Evolutionary conservation across 2,113 vertebrate genomes (phyloP).

Genomic region (Pollachius pollachius): DNA sequence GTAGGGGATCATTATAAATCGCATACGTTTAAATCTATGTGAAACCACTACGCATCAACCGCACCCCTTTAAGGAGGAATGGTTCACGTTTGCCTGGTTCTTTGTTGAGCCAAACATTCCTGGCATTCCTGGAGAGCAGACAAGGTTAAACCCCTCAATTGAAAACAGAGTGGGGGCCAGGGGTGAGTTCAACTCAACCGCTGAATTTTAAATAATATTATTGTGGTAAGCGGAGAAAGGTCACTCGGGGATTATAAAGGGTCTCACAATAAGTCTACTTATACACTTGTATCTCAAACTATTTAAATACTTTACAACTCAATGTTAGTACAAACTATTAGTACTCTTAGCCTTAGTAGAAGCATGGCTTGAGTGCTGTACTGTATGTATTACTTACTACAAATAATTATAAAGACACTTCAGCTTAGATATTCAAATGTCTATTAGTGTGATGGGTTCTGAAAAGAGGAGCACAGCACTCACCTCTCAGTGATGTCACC

Average conservation of each 20-base stretch:
- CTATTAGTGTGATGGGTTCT: slow-evolving; percentile 19
- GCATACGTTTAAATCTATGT: too few species aligned
- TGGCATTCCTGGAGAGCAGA: slow-evolving; percentile 54
- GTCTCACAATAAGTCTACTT: too few species aligned
- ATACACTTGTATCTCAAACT: too few species aligned
- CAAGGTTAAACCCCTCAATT: slow-evolving; percentile 27
- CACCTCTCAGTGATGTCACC: slow-evolving; percentile 57
- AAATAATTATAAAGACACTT: background rate
- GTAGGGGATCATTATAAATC: too few species aligned
- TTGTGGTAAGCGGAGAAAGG: slow-evolving; percentile 11
- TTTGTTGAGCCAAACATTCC: slow-evolving; percentile 59
- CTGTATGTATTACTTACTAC: background rate
- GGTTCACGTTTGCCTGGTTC: slow-evolving; percentile 29
- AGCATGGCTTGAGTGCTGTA: background rate
- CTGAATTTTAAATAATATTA: slow-evolving; percentile 1
- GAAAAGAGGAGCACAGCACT: slow-evolving; percentile 18
- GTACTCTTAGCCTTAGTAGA: background rate
- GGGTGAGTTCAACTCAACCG: slow-evolving; percentile 21
- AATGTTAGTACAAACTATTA: background rate
- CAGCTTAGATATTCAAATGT: background rate
- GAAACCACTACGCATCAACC: slow-evolving; percentile 4
- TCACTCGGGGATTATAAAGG: slow-evolving; percentile 11
- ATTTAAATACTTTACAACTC: background rate
- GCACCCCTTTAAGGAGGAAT: slow-evolving; percentile 21
- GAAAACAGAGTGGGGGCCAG: slow-evolving; percentile 39